A percentile compares a stretch with the other conserved stretches of the same genome.
Evolutionary conservation across 2,113 vertebrate genomes (phyloP).

Genomic region (Turnix velox): DNA sequence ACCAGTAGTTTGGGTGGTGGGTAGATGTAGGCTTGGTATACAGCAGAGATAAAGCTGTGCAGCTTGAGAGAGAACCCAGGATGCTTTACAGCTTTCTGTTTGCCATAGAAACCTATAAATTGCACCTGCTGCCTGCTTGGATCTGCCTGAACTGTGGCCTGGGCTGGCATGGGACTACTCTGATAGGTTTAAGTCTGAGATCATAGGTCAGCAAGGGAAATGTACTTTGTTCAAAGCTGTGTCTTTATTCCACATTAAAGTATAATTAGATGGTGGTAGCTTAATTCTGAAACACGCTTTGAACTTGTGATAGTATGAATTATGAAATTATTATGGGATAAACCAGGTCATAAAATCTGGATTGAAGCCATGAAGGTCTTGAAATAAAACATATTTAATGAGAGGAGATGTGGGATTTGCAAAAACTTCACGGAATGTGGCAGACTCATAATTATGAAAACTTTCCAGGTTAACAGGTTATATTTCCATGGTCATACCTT

Average conservation of each 20-base stretch:
- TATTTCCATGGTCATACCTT: not conserved
- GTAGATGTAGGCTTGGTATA: not conserved
- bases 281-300: not conserved
- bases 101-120: not conserved
- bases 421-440: not conserved
- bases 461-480: not conserved
- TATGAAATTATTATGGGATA: not conserved
- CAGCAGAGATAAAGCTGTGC: not conserved
- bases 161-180: not conserved
- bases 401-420: not conserved
- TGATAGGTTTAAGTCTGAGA: not conserved
- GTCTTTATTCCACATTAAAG: not conserved
- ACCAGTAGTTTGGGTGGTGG: not conserved
- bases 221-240: not conserved
- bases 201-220: not conserved
- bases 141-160: not conserved
- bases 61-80: not conserved
- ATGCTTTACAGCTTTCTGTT: not conserved
- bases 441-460: not conserved
- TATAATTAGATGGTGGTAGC: not conserved
- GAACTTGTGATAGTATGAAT: not conserved
- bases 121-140: not conserved
- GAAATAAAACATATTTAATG: not conserved
- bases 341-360: not conserved
- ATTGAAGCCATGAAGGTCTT: not conserved